These are phyloP conservation scores for Arrhamphus sclerolepis DNA, from an alignment of 2,797 vertebrate species.

Conservation along the genomic window DNA sequence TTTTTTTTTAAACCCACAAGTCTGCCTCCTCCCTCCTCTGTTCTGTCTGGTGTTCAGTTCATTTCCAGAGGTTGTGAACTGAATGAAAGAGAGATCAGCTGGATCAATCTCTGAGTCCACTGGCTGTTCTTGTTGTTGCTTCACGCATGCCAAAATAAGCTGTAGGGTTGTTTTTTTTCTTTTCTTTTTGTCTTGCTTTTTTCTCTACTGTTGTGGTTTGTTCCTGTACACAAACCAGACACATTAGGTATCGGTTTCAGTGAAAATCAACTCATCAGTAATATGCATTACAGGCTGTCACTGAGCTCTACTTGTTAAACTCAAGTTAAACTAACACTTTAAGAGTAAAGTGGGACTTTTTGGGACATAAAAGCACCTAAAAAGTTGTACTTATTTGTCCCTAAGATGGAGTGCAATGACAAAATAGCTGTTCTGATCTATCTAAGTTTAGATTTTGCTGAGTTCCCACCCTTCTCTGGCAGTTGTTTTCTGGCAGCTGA, in stretches of 20 bases:
- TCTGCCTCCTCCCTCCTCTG: neutral
- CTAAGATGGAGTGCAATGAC: too few relatives aligned
- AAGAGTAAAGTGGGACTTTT: too few relatives aligned
- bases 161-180: neutral
- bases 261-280: too few relatives aligned
- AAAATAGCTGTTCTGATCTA: too few relatives aligned
- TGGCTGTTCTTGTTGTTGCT: constrained; percentile 28
- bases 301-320: neutral
- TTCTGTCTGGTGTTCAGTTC: constrained; percentile 30
- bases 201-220: neutral
- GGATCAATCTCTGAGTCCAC: constrained; percentile 39
- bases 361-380: neutral
- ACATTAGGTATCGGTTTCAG: neutral
- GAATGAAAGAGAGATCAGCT: constrained; percentile 54
- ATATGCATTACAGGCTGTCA: neutral
- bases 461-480: too few relatives aligned
- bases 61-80: constrained; percentile 63
- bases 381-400: too few relatives aligned
- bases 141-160: constrained; percentile 30
- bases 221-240: neutral
- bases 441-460: too few relatives aligned
- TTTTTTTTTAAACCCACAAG: constrained; percentile 11
- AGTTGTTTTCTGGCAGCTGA: neutral
- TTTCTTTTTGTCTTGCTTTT: neutral
- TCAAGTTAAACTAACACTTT: neutral